Evolutionary conservation across 2,113 vertebrate genomes (phyloP).

Genomic region (Antechinus flavipes): DNA sequence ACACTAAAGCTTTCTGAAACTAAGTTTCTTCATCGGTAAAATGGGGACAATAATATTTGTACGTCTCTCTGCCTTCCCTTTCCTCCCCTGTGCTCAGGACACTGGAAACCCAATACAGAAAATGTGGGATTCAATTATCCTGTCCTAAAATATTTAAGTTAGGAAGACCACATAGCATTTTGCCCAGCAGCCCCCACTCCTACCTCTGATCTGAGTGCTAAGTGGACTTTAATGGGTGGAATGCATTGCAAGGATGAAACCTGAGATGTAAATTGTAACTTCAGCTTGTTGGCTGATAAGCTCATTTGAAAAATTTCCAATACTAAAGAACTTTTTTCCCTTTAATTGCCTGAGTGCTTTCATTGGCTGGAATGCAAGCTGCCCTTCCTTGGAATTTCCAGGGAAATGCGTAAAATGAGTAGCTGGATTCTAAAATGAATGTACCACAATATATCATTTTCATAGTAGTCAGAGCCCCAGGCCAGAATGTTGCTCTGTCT

Average conservation of each 20-base stretch:
- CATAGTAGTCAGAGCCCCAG: not conserved
- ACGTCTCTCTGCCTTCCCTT: not conserved
- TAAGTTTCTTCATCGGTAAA: not conserved
- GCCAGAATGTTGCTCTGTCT: not conserved
- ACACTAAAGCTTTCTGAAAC: not conserved
- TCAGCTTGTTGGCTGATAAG: not conserved
- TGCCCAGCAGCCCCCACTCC: not conserved
- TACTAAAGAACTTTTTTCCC: not conserved
- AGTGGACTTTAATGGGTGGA: not conserved
- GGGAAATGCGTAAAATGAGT: not conserved
- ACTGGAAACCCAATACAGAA: not conserved
- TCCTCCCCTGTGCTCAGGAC: not conserved
- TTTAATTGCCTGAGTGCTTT: not conserved
- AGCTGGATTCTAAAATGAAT: not conserved
- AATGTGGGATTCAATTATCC: not conserved
- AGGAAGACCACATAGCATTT: not conserved
- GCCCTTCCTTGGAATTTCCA: not conserved
- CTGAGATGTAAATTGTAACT: not conserved
- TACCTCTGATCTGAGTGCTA: not conserved
- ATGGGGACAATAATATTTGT: not conserved
- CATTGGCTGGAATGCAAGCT: not conserved
- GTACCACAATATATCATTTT: not conserved
- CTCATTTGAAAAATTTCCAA: not conserved
- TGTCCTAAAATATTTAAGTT: not conserved
- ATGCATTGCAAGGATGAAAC: not conserved